Evolutionary conservation across 2,888 invertebrate species (phyloP), one percentile per base, ranked within the genome.

Genomic region (Lasioglossum villosulum): DNA sequence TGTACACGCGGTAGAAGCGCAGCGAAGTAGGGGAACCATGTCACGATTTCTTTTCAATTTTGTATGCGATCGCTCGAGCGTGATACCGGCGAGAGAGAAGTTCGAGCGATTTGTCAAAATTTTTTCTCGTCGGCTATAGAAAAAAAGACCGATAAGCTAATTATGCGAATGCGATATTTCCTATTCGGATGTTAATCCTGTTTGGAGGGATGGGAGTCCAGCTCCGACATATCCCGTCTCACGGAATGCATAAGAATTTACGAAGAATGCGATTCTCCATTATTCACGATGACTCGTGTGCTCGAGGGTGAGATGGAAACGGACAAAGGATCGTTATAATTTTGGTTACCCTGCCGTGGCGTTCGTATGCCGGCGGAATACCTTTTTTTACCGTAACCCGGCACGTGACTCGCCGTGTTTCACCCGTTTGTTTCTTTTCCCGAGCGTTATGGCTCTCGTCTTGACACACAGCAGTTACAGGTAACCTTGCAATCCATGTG

Each of bases 211-310:
- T 0, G 52, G 52, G 23, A 8, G 10, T 2, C 3, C 2, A 23
- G 3, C 8, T 10, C 52, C 16, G 91, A 93, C 90, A 91, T 92
- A 93, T 93, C 93, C 92, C 91, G 91, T 92, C 92, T 88, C 90
- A 86, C 83, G 90, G 92, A 87, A 90, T 90, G 92, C 93, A 94
- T 94, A 93, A 94, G 93, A 94, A 94, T 94, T 94, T 93, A 93
- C 93, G 93, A 94, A 94, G 93, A 93, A 90, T 89, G 86, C 87
- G 90, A 90, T 86, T 92, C 89, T 94, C 92, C 92, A 94, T 94
- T 94, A 94, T 94, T 94, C 94, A 94, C 86, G 88, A 87, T 78
- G 89, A 90, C 86, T 89, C 75, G 78, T 85, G 84, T 86, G 90
- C 85, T 78, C 78, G 74, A 78, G 74, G 88, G 78, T 78, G 87